A percentile compares a stretch with the other conserved stretches of the same genome.
Evolutionary conservation across 2,888 invertebrate species (phyloP).

Genomic region (Caenorhabditis plicata): DNA sequence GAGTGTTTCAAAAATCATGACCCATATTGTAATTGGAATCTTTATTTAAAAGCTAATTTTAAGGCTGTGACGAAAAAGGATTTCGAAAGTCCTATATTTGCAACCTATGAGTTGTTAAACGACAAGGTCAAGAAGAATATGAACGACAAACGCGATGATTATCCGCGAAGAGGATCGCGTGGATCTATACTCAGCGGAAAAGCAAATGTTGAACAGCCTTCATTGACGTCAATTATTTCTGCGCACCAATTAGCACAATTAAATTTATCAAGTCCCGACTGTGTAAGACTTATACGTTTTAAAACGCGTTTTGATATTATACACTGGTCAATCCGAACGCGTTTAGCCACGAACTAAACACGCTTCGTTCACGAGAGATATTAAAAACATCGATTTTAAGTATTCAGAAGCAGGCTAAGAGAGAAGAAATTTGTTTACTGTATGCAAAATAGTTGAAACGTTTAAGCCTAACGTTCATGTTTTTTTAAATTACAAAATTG

Average conservation of each 20-base stretch:
- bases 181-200: constrained; percentile 56
- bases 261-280: constrained; percentile 54
- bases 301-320: background rate
- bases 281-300: constrained; percentile 34
- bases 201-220: constrained; percentile 38
- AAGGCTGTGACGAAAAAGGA: constrained; percentile 55
- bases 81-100: constrained; percentile 57
- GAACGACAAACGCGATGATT: constrained; percentile 16
- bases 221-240: constrained; percentile 53
- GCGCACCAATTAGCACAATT: constrained; percentile 59
- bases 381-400: no score
- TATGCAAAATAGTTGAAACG: no score
- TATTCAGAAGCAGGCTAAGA: no score
- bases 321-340: background rate
- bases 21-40: no score
- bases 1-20: no score
- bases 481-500: no score
- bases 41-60: no score
- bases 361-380: no score
- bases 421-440: no score
- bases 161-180: constrained; percentile 31
- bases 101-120: constrained; percentile 55
- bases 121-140: constrained; percentile 47
- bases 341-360: background rate
- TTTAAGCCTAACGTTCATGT: no score